Base-by-base conservation (phyloP, 1,140 invertebrate species). In the Thrips palmi region DNA sequence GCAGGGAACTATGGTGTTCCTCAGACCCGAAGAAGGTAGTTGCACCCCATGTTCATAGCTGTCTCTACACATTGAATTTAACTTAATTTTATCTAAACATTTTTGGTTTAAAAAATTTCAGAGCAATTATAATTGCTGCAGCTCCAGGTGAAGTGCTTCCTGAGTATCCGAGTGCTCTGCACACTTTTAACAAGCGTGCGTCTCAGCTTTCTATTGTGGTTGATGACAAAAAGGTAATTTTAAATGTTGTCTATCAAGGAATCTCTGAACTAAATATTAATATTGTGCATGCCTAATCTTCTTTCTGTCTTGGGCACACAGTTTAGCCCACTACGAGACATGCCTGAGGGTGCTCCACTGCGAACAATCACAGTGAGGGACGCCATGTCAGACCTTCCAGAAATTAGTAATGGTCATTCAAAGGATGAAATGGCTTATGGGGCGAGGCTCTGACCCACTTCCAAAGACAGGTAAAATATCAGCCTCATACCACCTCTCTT, bases 1-100 rank as follows among this genome's bases (percentile, higher is more conserved):
- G 84, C 83, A 11, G 85, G 85, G 4, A 74, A 77, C 52, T 89
- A 81, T 53, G 86, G 86, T 1, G 68, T 89, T 2, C 77, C 85
- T 10, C 84, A 88, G 55, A 84, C 80, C 0, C 60, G 84, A 36
- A 58, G 80, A 46, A 64, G 81, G 68, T 70, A 47, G 14, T 36
- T 5, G 18, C 18, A 5, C 11, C 10, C 11, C 11, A 24, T 23
- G 5, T 36, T 36, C 7, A 32, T 6, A 32, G 10, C 17, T 10
- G 10, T 32, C 17, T 15, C 30, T 32, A n/a, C 17, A n/a, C 17
- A n/a, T n/a, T n/a, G n/a, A n/a, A n/a, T n/a, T n/a, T n/a, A n/a
- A n/a, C n/a, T n/a, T n/a, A n/a, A n/a, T n/a, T n/a, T n/a, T n/a
- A n/a, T n/a, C n/a, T n/a, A 4, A 15, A n/a, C n/a, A n/a, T n/a